These are phyloP conservation scores for Scaptomyza reducta DNA, from an alignment of 2,888 invertebrate species.

Conservation along the genomic window DNA sequence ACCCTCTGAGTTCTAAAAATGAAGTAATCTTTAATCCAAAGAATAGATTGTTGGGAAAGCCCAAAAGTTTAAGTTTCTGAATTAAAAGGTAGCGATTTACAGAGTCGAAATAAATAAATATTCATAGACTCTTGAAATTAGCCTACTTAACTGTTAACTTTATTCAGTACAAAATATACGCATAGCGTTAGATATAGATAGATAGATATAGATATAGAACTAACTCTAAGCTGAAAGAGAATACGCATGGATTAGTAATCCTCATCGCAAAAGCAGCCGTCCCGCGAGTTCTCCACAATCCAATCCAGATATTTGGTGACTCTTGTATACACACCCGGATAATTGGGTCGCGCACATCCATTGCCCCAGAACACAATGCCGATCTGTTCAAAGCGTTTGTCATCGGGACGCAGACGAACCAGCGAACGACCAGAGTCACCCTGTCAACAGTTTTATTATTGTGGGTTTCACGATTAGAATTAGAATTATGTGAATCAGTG, in stretches of 20 bases:
- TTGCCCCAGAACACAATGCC: slow-evolving; percentile 96
- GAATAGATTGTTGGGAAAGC: no score
- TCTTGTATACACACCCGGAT: slow-evolving; percentile 93
- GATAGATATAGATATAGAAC: slow-evolving; percentile 48
- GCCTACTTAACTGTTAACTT: slow-evolving; percentile 59
- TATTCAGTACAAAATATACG: slow-evolving; percentile 67
- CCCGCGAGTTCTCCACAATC: slow-evolving; percentile 91
- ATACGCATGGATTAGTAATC: slow-evolving; percentile 56
- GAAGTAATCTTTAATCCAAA: no score
- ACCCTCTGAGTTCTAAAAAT: no score
- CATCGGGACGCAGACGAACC: slow-evolving; percentile 88
- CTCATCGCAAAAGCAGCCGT: slow-evolving; percentile 92
- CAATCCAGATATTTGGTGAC: slow-evolving; percentile 92
- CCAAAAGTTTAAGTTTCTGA: no score
- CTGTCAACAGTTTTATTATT: no score
- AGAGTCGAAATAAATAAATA: no score
- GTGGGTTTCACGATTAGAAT: no score
- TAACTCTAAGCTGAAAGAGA: slow-evolving; percentile 49
- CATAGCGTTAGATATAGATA: slow-evolving; percentile 49
- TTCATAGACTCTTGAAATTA: slow-evolving; percentile 11
- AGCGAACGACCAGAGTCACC: slow-evolving; percentile 88
- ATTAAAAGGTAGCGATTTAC: no score
- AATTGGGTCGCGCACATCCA: slow-evolving; percentile 93
- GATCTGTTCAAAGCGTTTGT: slow-evolving; percentile 92
- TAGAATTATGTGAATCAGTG: no score